phyloP scores from a whole-genome alignment of 2,113 vertebrate species.

The Speoplatyrhinus poulsoni region DNA sequence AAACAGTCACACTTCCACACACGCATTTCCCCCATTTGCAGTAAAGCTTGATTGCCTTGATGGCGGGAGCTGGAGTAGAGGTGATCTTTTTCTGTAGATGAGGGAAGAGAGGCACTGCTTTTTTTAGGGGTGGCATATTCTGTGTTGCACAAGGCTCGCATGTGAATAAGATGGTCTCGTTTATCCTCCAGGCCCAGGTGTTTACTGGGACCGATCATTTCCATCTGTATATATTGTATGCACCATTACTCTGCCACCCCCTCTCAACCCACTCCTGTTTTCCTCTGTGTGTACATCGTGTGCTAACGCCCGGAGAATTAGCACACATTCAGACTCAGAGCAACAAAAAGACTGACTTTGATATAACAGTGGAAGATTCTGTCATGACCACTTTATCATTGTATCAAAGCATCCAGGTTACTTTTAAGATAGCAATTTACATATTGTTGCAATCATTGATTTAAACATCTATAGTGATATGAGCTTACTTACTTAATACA shows the following conservation, averaged over 20 bases:
- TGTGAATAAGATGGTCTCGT: slow-evolving; percentile 57
- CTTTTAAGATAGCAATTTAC: neutral
- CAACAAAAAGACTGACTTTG: slow-evolving; percentile 45
- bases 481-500: no score
- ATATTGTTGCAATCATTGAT: slow-evolving; percentile 8
- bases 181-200: slow-evolving; percentile 65
- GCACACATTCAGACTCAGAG: neutral
- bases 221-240: slow-evolving; percentile 60
- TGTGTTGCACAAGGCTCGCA: slow-evolving; percentile 48
- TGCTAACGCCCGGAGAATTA: slow-evolving; percentile 30
- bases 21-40: slow-evolving; percentile 35
- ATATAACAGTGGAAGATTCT: slow-evolving; percentile 45
- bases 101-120: slow-evolving; percentile 28
- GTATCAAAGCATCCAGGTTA: slow-evolving; percentile 8
- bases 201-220: slow-evolving; percentile 60
- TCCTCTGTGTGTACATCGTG: slow-evolving; percentile 28
- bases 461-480: no score
- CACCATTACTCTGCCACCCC: neutral
- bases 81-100: slow-evolving; percentile 46
- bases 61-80: slow-evolving; percentile 21
- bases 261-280: slow-evolving; percentile 19
- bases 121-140: slow-evolving; percentile 23
- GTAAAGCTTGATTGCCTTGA: slow-evolving; percentile 42
- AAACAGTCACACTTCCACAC: slow-evolving; percentile 41
- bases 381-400: slow-evolving; percentile 25